These are phyloP conservation scores for Heliconius nattereri DNA, from an alignment of 1,140 invertebrate genomes.

Conservation along the genomic window DNA sequence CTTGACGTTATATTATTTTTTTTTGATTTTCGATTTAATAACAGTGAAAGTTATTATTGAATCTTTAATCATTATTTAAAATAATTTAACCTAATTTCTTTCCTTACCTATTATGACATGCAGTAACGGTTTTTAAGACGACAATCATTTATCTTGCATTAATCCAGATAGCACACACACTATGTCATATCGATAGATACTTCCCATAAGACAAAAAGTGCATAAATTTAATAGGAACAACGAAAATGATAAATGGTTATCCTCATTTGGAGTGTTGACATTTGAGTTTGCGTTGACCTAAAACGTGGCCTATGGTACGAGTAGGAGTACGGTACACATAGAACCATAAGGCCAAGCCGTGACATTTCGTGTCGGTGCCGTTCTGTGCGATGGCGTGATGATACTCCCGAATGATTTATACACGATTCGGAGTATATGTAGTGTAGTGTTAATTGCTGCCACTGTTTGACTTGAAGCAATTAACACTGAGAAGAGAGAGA, in stretches of 20 bases:
- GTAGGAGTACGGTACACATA: background rate
- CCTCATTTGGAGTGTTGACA: constrained; percentile 33
- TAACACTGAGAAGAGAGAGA: too few relatives aligned
- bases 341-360: constrained; percentile 22
- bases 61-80: too few relatives aligned
- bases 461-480: background rate
- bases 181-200: background rate
- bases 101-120: too few relatives aligned
- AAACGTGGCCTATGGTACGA: constrained; percentile 25
- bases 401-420: constrained; percentile 25
- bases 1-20: too few relatives aligned
- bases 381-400: constrained; percentile 32
- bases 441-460: background rate
- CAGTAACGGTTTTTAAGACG: too few relatives aligned
- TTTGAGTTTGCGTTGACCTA: constrained; percentile 33
- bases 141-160: too few relatives aligned
- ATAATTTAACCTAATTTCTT: too few relatives aligned
- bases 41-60: too few relatives aligned
- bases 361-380: constrained; percentile 41
- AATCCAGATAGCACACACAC: background rate
- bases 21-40: too few relatives aligned
- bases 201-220: background rate
- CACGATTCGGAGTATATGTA: background rate
- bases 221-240: background rate
- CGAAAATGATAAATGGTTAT: constrained; percentile 17